Evolutionary conservation across 2,113 vertebrate genomes (phyloP), one percentile per base, ranked within the genome.

Genomic region (Oncorhynchus kisutch): DNA sequence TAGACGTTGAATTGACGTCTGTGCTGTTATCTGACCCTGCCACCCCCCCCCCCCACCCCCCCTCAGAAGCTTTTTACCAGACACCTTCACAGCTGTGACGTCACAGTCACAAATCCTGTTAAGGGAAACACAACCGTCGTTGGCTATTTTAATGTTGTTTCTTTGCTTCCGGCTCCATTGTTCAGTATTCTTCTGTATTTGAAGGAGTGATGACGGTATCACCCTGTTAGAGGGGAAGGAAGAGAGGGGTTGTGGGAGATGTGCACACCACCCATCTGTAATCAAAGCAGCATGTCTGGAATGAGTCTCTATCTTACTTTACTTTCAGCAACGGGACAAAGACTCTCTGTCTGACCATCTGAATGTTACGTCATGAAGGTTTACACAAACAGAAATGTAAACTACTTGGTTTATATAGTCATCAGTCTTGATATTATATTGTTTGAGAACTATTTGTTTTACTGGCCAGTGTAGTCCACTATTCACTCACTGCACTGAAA

Each of bases 21-120:
- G 9, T 8, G 8, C 48, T 74, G 64, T 59, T 75, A 62, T 34
- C 65, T 25, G 34, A 34, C 29, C 71, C 29, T 31, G 13, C 49
- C 71, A 18, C 9, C 81, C 83, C 34, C 34, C 7, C 34, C 1
- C 7, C 34, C 1, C 25, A 2, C 25, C 0, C 27, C 0, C 27
- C 75, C 60, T 5, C 48, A 69, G 84, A 84, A 84, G 24, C 65
- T 27, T 8, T 67, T 67, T 34, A 45, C 39, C 54, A 27, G 16
- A n/a, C 39, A 45, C 39, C 39, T 11, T 45, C 39, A 11, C 39
- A 45, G 39, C 39, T 45, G 9, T 45, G 39, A 45, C 2, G 8
- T 45, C 39, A 7, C 34, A 11, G 39, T 45, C 39, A 11, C 39
- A 45, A 45, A 45, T 45, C 39, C 39, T 45, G 39, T 45, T 11